These are phyloP conservation scores for Salpingus planirostris DNA, from an alignment of 2,888 invertebrate genomes.

Conservation along the genomic window DNA sequence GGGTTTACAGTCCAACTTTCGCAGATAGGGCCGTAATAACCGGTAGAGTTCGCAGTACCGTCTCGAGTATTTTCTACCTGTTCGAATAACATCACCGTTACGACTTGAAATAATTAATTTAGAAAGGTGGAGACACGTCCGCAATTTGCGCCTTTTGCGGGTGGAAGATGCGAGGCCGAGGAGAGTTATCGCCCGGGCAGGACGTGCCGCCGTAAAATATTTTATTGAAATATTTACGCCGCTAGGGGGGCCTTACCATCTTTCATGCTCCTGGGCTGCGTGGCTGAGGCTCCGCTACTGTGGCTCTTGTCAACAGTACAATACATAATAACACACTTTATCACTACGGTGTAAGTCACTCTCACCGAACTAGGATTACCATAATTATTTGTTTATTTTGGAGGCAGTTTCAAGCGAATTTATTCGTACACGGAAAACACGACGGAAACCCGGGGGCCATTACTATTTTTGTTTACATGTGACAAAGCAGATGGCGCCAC, in stretches of 20 bases:
- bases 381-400: constrained; percentile 34
- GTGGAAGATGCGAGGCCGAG: no score
- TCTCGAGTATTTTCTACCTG: no score
- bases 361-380: constrained; percentile 53
- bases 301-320: constrained; percentile 67
- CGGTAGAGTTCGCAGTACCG: no score
- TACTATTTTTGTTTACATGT: constrained; percentile 36
- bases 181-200: no score
- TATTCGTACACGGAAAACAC: constrained; percentile 33
- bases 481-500: constrained; percentile 34
- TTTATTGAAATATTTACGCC: constrained; percentile 3
- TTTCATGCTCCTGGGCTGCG: constrained; percentile 63
- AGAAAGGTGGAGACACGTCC: no score
- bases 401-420: constrained; percentile 28
- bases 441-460: constrained; percentile 39
- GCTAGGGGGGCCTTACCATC: constrained; percentile 53
- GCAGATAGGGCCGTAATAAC: no score
- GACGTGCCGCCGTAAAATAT: no score
- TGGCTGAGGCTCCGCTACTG: constrained; percentile 55
- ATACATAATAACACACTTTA: constrained; percentile 51
- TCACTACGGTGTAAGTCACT: constrained; percentile 42
- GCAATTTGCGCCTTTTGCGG: no score
- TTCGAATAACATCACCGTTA: no score
- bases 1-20: no score
- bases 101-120: no score